Conservation (phyloP, 2,113 vertebrate genomes). For the Pitta sordida region DNA sequence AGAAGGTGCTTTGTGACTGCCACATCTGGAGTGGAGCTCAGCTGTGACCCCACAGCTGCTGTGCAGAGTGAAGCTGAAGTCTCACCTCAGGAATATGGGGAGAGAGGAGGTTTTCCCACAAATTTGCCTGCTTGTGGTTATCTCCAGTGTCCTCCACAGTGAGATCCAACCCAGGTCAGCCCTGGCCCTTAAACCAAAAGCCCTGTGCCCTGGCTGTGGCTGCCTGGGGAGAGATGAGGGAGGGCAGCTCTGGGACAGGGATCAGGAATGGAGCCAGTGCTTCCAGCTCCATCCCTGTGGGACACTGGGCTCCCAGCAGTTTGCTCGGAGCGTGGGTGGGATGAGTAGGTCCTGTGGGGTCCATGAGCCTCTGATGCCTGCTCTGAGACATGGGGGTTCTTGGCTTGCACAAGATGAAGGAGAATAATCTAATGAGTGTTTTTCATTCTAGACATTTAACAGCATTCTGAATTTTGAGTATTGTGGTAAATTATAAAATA, state of each 20-base stretch:
- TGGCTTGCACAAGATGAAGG: not conserved
- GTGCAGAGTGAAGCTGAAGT: not conserved
- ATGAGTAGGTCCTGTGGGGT: not conserved
- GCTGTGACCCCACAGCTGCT: not conserved
- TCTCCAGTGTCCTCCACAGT: not conserved
- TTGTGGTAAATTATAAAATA: not conserved
- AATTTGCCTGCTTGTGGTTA: not conserved
- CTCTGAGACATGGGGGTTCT: not conserved
- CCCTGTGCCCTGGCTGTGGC: not conserved
- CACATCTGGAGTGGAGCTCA: not conserved
- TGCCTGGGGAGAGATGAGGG: not conserved
- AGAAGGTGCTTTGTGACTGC: not conserved
- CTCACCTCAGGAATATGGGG: not conserved
- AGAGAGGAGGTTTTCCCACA: not conserved
- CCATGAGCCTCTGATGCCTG: not conserved
- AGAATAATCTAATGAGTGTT: not conserved
- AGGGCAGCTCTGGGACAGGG: not conserved
- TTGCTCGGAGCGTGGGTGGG: rapidly evolving
- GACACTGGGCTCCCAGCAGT: not conserved
- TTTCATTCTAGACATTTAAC: not conserved
- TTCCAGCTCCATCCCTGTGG: not conserved
- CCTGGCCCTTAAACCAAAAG: not conserved
- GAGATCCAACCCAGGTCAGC: no score
- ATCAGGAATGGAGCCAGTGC: rapidly evolving
- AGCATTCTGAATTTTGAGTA: not conserved